Evolutionary conservation across 1,140 invertebrate genomes (phyloP).

Genomic region (Aphaenogaster rudis): DNA sequence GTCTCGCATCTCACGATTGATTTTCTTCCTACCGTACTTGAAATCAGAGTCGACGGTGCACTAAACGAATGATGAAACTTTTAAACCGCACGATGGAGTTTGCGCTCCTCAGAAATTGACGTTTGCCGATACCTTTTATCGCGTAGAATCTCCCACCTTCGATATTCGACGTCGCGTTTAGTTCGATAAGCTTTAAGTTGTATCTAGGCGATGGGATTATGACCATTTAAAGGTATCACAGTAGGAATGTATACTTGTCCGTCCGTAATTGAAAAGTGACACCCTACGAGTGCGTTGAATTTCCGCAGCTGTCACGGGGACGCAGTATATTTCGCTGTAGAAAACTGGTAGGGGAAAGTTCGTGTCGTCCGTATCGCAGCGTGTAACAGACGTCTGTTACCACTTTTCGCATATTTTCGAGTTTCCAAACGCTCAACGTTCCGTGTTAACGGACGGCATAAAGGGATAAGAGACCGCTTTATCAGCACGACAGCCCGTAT

Average conservation of each 20-base stretch:
- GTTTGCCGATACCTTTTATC: constrained; percentile 50
- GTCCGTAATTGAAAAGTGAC: constrained; percentile 39
- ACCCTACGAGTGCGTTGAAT: constrained; percentile 42
- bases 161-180: constrained; percentile 31
- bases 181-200: constrained; percentile 22
- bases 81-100: constrained; percentile 35
- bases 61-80: constrained; percentile 50
- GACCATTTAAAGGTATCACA: not conserved
- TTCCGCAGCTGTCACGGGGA: constrained; percentile 44
- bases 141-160: not conserved
- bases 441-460: not conserved
- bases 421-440: constrained; percentile 20
- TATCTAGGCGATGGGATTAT: not conserved
- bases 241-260: constrained; percentile 8
- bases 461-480: not conserved
- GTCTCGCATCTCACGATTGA: constrained; percentile 11
- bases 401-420: constrained; percentile 40
- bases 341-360: constrained; percentile 17
- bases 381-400: constrained; percentile 37
- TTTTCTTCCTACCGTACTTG: constrained; percentile 3
- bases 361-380: constrained; percentile 10
- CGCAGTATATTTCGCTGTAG: not conserved
- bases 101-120: constrained; percentile 23
- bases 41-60: constrained; percentile 39
- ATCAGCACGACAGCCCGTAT: constrained; percentile 9